phyloP scores from a whole-genome alignment of 2,113 vertebrate species.

The Hepsetus odoe region DNA sequence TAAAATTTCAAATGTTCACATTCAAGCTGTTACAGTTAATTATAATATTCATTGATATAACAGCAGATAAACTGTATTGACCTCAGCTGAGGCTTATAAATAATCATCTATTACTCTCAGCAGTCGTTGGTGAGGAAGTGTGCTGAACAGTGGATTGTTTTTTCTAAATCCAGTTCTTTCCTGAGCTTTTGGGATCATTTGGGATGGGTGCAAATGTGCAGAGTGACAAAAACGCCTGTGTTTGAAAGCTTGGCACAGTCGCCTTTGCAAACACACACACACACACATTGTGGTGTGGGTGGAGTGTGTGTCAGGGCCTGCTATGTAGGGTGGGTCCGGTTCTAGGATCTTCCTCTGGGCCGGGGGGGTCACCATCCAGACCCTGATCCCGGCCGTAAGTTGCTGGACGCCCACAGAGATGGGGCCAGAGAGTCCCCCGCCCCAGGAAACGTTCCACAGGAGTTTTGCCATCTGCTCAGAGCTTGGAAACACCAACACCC shows the following conservation, averaged over 20 bases:
- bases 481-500: slow-evolving; percentile 35
- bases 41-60: too few species aligned
- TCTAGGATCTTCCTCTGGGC: slow-evolving; percentile 32
- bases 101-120: background rate
- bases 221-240: slow-evolving; percentile 58
- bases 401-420: slow-evolving; percentile 23
- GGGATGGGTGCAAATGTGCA: slow-evolving; percentile 51
- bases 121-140: background rate
- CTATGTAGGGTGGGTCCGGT: slow-evolving; percentile 14
- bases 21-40: too few species aligned
- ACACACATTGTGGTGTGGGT: slow-evolving; percentile 40
- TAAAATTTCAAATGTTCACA: too few species aligned
- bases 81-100: too few species aligned
- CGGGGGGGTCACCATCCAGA: slow-evolving; percentile 43
- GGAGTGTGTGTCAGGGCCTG: slow-evolving; percentile 15
- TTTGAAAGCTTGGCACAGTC: slow-evolving; percentile 50
- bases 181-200: slow-evolving; percentile 22
- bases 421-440: slow-evolving; percentile 27
- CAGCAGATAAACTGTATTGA: too few species aligned
- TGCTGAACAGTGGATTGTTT: background rate
- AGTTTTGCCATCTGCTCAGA: slow-evolving; percentile 54
- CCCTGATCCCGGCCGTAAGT: slow-evolving; percentile 13
- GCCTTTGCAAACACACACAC: slow-evolving; percentile 42
- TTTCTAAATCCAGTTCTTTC: slow-evolving; percentile 33
- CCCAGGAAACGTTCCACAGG: slow-evolving; percentile 48